These are phyloP conservation scores for Nipponacmea schrenckii DNA, from an alignment of 2,888 invertebrate genomes.

Conservation along the genomic window DNA sequence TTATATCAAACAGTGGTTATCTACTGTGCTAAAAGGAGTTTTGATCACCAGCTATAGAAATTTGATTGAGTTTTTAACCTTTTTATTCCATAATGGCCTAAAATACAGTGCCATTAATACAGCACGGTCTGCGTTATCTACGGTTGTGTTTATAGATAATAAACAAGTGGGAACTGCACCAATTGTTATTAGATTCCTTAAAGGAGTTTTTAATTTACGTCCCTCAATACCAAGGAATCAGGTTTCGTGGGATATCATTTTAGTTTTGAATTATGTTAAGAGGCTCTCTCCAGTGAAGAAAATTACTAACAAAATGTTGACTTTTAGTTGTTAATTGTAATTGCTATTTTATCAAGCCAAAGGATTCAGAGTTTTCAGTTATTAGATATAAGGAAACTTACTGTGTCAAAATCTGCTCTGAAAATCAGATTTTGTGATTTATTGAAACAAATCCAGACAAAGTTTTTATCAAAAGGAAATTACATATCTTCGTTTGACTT, in stretches of 20 bases:
- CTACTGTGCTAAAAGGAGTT: no score
- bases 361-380: constrained; percentile 11
- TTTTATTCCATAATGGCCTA: constrained; percentile 9
- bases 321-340: constrained; percentile 1
- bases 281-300: constrained; percentile 7
- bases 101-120: constrained; percentile 20
- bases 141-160: constrained; percentile 3
- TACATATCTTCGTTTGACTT: neutral
- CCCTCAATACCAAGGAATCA: constrained; percentile 14
- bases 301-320: constrained; percentile 7
- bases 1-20: no score
- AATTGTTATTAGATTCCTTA: constrained; percentile 15
- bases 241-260: constrained; percentile 13
- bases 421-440: neutral
- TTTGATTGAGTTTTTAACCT: constrained; percentile 17
- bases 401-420: neutral
- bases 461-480: constrained; percentile 1
- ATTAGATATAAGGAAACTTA: constrained; percentile 13
- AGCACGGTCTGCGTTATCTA: constrained; percentile 20
- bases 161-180: constrained; percentile 7
- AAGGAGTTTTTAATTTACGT: constrained; percentile 15
- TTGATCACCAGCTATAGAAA: neutral
- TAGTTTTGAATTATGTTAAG: constrained; percentile 14
- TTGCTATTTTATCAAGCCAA: constrained; percentile 18
- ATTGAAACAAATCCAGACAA: neutral